Evolutionary conservation across 1,140 invertebrate species (phyloP).

Genomic region (Drosophila varians): DNA sequence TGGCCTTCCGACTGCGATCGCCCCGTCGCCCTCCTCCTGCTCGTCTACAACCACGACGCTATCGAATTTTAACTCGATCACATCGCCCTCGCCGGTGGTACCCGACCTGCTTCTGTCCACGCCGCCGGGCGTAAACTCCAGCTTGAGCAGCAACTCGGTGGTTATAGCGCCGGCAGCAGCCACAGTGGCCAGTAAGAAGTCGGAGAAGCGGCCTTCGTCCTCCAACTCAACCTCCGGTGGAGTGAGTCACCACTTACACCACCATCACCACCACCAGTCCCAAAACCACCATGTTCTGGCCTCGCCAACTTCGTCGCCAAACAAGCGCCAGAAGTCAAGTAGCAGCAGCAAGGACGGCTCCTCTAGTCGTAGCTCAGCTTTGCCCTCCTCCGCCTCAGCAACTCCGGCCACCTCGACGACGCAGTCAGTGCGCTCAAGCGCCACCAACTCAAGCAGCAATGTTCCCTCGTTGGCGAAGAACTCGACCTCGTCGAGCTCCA

Average conservation of each 20-base stretch:
- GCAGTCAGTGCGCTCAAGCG: constrained; percentile 41
- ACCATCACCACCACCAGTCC: constrained; percentile 55
- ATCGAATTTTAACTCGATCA: constrained; percentile 81
- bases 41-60: constrained; percentile 72
- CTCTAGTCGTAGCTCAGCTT: constrained; percentile 68
- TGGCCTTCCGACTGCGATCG: constrained; percentile 59
- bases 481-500: constrained; percentile 29
- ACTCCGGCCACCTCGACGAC: constrained; percentile 34
- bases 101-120: constrained; percentile 77
- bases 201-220: constrained; percentile 68
- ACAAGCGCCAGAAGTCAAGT: constrained; percentile 73
- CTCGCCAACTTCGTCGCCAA: constrained; percentile 77
- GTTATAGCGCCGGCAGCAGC: constrained; percentile 34
- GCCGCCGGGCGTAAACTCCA: constrained; percentile 73
- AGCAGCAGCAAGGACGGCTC: constrained; percentile 70
- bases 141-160: constrained; percentile 47
- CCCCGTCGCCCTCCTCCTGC: constrained; percentile 69
- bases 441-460: constrained; percentile 21
- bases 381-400: constrained; percentile 51
- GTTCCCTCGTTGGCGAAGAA: constrained; percentile 16
- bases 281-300: constrained; percentile 69
- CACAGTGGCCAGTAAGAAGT: constrained; percentile 56
- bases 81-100: constrained; percentile 80
- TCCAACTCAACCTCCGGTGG: constrained; percentile 41
- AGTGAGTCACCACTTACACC: constrained; percentile 49